Evolutionary conservation across 1,140 invertebrate genomes (phyloP).

Genomic region (Drosophila malerkotliana): DNA sequence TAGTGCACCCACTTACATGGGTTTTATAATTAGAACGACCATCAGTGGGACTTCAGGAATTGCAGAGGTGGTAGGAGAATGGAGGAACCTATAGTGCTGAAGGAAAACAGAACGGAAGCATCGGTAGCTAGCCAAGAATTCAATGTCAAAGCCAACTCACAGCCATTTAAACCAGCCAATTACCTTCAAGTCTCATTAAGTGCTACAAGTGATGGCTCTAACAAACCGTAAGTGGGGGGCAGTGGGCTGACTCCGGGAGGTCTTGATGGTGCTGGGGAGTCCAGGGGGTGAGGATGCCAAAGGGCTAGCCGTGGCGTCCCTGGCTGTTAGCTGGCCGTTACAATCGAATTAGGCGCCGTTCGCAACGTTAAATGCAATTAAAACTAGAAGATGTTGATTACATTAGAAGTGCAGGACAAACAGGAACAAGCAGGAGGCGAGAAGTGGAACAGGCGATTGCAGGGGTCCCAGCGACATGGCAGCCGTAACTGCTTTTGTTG

Average conservation of each 20-base stretch:
- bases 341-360: conserved; percentile 78
- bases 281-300: background rate
- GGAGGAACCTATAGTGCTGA: background rate
- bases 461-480: conserved; percentile 23
- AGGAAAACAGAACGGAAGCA: conserved; percentile 26
- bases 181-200: conserved; percentile 80
- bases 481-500: conserved; percentile 17
- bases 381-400: conserved; percentile 80
- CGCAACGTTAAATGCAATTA: conserved; percentile 79
- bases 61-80: background rate
- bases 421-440: conserved; percentile 38
- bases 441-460: conserved; percentile 32
- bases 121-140: conserved; percentile 53
- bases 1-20: conserved; percentile 58
- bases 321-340: conserved; percentile 72
- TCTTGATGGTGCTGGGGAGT: background rate
- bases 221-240: background rate
- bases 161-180: conserved; percentile 75
- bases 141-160: conserved; percentile 66
- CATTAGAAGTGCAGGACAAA: conserved; percentile 73
- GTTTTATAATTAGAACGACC: conserved; percentile 72
- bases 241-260: too few relatives aligned
- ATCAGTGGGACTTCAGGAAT: conserved; percentile 21
- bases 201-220: conserved; percentile 51
- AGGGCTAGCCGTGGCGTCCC: conserved; percentile 10